Conservation (phyloP, 2,797 vertebrate species). For the Oreochromis grahami region DNA sequence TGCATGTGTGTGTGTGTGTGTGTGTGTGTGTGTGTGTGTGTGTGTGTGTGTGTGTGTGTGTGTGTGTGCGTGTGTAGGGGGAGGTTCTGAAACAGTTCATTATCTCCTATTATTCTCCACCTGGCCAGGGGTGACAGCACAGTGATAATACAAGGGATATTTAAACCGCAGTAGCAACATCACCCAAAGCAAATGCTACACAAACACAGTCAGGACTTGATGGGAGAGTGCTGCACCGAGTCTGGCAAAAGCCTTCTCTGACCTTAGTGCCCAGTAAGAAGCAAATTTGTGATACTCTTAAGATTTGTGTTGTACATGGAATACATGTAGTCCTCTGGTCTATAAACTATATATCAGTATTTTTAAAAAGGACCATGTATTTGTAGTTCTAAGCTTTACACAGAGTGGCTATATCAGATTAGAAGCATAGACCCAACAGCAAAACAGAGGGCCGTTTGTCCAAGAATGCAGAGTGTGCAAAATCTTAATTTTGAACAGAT, state of each 20-base stretch:
- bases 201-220: background rate
- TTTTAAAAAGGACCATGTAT: background rate
- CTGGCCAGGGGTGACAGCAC: slow-evolving; percentile 84
- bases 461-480: background rate
- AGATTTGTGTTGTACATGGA: background rate
- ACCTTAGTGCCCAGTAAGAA: background rate
- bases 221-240: background rate
- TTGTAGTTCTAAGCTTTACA: background rate
- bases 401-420: background rate
- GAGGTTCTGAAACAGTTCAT: slow-evolving; percentile 80
- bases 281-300: background rate
- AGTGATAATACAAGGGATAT: slow-evolving; percentile 56
- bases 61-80: background rate
- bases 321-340: background rate
- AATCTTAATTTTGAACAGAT: background rate
- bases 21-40: background rate
- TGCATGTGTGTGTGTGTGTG: slow-evolving; percentile 13
- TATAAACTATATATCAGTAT: background rate
- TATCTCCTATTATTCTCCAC: slow-evolving; percentile 85
- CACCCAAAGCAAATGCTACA: slow-evolving; percentile 51
- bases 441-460: background rate
- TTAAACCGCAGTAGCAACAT: slow-evolving; percentile 48
- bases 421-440: background rate
- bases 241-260: background rate
- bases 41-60: slow-evolving; percentile 14